Evolutionary conservation across 2,888 invertebrate species (phyloP).

Genomic region (Dinocampus coccinellae): DNA sequence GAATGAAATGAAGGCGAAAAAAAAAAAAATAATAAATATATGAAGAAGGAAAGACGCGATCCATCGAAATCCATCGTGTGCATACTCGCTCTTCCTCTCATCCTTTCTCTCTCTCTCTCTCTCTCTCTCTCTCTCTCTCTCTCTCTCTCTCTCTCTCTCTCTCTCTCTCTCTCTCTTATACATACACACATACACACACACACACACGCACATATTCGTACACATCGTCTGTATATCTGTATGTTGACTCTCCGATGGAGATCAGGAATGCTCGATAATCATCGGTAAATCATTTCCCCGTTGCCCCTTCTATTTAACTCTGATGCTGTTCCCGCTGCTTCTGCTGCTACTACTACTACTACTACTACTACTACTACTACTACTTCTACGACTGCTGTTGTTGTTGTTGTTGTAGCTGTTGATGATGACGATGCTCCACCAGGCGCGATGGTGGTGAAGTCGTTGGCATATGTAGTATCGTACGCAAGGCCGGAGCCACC

Average conservation of each 20-base stretch:
- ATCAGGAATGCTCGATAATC: constrained; percentile 61
- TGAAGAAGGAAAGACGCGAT: constrained; percentile 34
- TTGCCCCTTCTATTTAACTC: constrained; percentile 41
- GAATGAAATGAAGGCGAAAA: not conserved
- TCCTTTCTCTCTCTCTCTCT: too few species aligned
- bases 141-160: too few species aligned
- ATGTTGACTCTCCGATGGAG: constrained; percentile 42
- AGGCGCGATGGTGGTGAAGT: constrained; percentile 7
- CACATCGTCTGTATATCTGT: not conserved
- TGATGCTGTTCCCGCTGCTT: constrained; percentile 10
- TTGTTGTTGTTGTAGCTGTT: too few species aligned
- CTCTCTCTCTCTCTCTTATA: too few species aligned
- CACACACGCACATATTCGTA: too few species aligned
- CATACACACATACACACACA: too few species aligned
- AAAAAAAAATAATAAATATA: not conserved
- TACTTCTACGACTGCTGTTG: too few species aligned
- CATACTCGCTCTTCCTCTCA: not conserved
- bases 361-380: too few species aligned
- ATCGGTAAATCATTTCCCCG: constrained; percentile 60
- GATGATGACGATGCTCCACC: not conserved
- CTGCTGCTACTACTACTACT: too few species aligned
- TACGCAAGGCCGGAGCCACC: constrained; percentile 16
- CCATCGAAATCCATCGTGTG: constrained; percentile 44
- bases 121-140: too few species aligned
- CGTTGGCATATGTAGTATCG: constrained; percentile 21